Conservation (phyloP, 2,888 invertebrate genomes). For the Mimas tiliae region DNA sequence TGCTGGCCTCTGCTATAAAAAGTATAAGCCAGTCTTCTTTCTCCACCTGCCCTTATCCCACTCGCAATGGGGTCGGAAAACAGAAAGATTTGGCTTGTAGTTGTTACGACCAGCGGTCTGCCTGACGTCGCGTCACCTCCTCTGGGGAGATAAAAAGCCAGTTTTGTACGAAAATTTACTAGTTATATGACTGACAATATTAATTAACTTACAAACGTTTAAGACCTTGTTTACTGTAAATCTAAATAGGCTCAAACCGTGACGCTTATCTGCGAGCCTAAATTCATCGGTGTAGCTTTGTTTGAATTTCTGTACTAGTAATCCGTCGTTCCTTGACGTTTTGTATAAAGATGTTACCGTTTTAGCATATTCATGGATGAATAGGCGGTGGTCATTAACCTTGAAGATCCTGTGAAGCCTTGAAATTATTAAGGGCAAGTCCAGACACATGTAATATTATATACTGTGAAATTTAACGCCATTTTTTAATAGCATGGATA, state of each 20-base stretch:
- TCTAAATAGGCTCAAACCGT: not conserved
- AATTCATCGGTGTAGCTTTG: not conserved
- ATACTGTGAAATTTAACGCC: not conserved
- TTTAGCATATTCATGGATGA: constrained; percentile 8
- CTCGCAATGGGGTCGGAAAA: no score
- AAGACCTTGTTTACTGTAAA: not conserved
- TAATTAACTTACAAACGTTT: not conserved
- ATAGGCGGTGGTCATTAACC: not conserved
- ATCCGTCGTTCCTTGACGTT: not conserved
- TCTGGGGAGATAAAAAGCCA: no score
- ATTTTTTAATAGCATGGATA: no score
- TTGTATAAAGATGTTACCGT: not conserved
- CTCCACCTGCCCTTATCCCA: no score
- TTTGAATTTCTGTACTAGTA: not conserved
- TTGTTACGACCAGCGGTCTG: no score
- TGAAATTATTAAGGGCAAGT: not conserved
- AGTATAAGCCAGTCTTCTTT: no score
- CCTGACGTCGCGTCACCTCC: no score
- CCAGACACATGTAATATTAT: not conserved
- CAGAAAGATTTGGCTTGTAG: no score
- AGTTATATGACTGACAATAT: not conserved
- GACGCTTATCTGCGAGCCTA: not conserved
- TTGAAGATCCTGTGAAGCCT: not conserved
- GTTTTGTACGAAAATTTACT: no score
- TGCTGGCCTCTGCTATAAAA: no score